Evolutionary conservation across 2,113 vertebrate genomes (phyloP).

Genomic region (Ondatra zibethicus): DNA sequence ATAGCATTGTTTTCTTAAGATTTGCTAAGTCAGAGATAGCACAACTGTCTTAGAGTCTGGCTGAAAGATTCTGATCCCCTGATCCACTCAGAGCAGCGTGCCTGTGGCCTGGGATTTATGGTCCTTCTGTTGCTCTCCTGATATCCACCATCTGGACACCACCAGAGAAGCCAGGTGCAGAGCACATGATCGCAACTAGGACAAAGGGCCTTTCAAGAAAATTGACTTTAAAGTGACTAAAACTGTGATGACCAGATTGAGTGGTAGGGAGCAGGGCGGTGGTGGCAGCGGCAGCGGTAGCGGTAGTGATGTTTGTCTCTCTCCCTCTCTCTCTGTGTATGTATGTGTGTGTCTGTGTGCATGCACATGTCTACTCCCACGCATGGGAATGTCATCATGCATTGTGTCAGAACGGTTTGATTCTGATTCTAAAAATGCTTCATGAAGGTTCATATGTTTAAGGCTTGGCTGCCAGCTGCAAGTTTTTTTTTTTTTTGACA

Average conservation of each 20-base stretch:
- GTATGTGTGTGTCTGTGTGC: neutral
- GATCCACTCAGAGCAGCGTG: neutral
- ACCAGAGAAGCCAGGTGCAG: neutral
- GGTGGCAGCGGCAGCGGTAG: neutral
- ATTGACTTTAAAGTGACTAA: constrained; percentile 2
- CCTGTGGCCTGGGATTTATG: neutral
- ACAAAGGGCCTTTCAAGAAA: neutral
- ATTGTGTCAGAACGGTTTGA: neutral
- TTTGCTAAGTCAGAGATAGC: constrained; percentile 4
- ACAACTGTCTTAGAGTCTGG: neutral
- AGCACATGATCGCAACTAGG: neutral
- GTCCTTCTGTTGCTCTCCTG: neutral
- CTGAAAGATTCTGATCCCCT: neutral
- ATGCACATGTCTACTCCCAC: neutral
- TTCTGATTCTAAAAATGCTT: neutral
- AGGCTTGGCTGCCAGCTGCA: neutral
- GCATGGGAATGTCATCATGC: neutral
- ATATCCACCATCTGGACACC: neutral
- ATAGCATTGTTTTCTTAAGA: constrained; percentile 29
- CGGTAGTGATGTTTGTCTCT: neutral
- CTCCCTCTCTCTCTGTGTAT: too few relatives aligned
- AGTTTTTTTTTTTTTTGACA: neutral
- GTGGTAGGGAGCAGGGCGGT: neutral
- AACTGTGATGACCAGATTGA: neutral
- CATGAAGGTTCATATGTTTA: neutral